Conservation (phyloP, 2,113 vertebrate genomes). For the Cyanoramphus novaezelandiae region DNA sequence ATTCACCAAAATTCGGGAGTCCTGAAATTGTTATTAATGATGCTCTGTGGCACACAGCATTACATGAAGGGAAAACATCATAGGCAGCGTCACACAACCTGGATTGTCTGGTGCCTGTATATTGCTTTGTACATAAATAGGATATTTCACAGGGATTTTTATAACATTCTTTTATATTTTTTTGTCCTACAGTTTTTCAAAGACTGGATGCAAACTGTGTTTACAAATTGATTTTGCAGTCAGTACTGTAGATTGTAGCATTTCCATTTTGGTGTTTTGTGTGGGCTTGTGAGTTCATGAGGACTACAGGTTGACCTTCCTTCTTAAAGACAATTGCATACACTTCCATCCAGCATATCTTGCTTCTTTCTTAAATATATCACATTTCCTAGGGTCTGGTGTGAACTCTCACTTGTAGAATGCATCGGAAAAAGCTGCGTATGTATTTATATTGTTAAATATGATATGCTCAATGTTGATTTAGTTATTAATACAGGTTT, state of each 20-base stretch:
- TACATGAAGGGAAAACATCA: not conserved
- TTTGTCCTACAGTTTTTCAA: slow-evolving; percentile 23
- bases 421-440: slow-evolving; percentile 12
- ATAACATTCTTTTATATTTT: not conserved
- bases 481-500: slow-evolving; percentile 51
- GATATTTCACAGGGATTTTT: slow-evolving; percentile 27
- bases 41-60: not conserved
- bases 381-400: not conserved
- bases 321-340: slow-evolving; percentile 1
- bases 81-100: not conserved
- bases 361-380: not conserved
- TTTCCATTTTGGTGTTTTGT: not conserved
- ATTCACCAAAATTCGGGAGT: not conserved
- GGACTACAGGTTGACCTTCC: not conserved
- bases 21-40: not conserved
- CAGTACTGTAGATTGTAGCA: not conserved
- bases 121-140: slow-evolving; percentile 44
- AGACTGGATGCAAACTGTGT: not conserved
- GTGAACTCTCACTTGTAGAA: slow-evolving; percentile 39
- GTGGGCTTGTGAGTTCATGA: not conserved
- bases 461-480: slow-evolving; percentile 45
- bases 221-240: slow-evolving; percentile 43
- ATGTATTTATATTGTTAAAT: slow-evolving; percentile 65
- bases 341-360: not conserved
- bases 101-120: not conserved